Base-by-base conservation (phyloP, 2,888 invertebrate genomes). In the Lagria hirta region DNA sequence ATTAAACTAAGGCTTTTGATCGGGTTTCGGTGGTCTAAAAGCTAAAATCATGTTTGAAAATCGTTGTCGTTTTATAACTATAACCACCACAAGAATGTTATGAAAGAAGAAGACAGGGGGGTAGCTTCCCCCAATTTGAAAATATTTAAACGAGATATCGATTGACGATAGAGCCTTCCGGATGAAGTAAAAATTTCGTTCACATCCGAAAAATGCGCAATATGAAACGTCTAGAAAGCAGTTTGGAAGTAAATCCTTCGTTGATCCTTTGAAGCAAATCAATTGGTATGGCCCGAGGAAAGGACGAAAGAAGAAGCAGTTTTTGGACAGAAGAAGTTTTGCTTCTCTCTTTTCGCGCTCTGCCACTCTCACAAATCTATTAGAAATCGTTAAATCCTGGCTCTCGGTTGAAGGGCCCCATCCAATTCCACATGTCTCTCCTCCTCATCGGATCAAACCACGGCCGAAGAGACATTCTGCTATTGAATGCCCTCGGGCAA, bases 331-430 rank as follows among this genome's bases (percentile, higher is more conserved):
- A 58, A 61, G 53, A 60, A 61, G 62, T 65, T 62, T 63, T 52
- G 56, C 56, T 51, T 54, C 52, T 33, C 51, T 50, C 49, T 58
- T n/a, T n/a, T n/a, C 55, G 55, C 58, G 62, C 64, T 61, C 59
- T 57, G 57, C 58, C 64, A 62, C 66, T 64, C 64, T 60, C 66
- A 65, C 66, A 70, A 69, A 70, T 70, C 71, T 70, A 71, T 71
- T 71, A 71, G 69, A 69, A 70, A 70, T 70, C 70, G 70, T 70
- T 70, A 70, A 71, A 70, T 66, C 69, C 70, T 56, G 55, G 60
- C 60, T 64, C n/a, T n/a, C 63, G 61, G 58, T 55, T 62, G 62
- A 61, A 60, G 65, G 62, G 61, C 65, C 61, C 63, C 64, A 64
- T 66, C 65, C 66, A 68, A 69, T 69, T 67, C 66, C 62, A 61